Conservation (phyloP, 2,888 invertebrate genomes). For the Xanthia icteritia region DNA sequence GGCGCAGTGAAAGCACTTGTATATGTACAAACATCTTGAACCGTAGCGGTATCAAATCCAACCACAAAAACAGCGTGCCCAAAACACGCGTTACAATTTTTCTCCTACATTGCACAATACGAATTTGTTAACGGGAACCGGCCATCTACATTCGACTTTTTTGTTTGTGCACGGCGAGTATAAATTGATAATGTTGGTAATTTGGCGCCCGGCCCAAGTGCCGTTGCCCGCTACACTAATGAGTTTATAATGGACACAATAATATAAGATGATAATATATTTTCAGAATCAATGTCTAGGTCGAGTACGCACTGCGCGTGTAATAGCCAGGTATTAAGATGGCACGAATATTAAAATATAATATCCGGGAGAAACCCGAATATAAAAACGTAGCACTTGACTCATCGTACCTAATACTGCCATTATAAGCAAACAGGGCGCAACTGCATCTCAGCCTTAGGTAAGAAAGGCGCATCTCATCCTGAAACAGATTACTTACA, state of each 20-base stretch:
- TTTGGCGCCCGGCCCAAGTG: constrained; percentile 88
- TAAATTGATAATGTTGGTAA: constrained; percentile 91
- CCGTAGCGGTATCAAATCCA: constrained; percentile 86
- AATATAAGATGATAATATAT: constrained; percentile 88
- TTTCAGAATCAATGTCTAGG: constrained; percentile 89
- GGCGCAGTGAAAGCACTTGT: constrained; percentile 86
- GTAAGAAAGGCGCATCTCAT: constrained; percentile 20
- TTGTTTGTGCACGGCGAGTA: constrained; percentile 88
- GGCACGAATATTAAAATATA: constrained; percentile 52
- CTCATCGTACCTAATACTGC: constrained; percentile 28
- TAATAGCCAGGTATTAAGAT: constrained; percentile 64
- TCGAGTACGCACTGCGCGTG: constrained; percentile 73
- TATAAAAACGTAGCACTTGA: constrained; percentile 37
- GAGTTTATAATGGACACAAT: constrained; percentile 90
- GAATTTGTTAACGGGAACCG: constrained; percentile 90
- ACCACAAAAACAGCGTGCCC: constrained; percentile 82
- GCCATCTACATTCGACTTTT: constrained; percentile 89
- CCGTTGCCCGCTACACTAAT: constrained; percentile 90
- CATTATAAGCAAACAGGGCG: constrained; percentile 9
- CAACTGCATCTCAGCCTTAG: constrained; percentile 5
- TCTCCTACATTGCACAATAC: constrained; percentile 90
- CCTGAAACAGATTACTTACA: constrained; percentile 14
- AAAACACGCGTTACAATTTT: constrained; percentile 89
- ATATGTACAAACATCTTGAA: constrained; percentile 78
- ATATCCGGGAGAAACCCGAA: constrained; percentile 55